A percentile compares a stretch with the other conserved stretches of the same genome.
Conservation (phyloP, 2,888 invertebrate species). For the Melolontha melolontha region DNA sequence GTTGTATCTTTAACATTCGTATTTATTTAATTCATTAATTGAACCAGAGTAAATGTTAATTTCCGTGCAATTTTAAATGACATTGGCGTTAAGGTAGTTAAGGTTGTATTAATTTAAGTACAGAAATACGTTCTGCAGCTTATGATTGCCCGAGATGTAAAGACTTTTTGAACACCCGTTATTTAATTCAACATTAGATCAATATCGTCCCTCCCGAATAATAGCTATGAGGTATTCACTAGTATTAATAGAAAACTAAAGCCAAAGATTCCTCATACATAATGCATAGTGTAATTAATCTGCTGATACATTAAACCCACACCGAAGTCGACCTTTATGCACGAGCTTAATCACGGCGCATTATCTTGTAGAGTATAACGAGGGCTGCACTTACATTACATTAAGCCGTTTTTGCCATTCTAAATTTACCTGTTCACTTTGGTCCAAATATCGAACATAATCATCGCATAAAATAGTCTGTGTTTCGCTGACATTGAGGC, state of each 20-base stretch:
- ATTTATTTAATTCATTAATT: no score
- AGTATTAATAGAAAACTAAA: conserved; percentile 18
- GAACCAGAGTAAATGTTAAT: no score
- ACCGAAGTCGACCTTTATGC: conserved; percentile 18
- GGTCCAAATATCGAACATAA: not conserved
- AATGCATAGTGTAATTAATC: conserved; percentile 27
- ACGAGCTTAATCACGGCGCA: conserved; percentile 13
- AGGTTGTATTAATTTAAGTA: no score
- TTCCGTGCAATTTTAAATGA: no score
- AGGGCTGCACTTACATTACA: not conserved
- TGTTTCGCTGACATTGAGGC: no score
- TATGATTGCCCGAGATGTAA: no score
- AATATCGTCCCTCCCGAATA: not conserved
- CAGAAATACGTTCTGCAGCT: no score
- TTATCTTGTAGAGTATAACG: conserved; percentile 22
- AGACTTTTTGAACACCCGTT: no score
- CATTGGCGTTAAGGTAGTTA: no score
- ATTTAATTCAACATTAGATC: not conserved
- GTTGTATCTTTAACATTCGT: no score
- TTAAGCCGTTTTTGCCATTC: conserved; percentile 20
- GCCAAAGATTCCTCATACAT: conserved; percentile 8
- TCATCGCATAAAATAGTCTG: not conserved
- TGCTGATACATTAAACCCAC: conserved; percentile 22
- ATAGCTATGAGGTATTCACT: conserved; percentile 1
- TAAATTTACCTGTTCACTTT: not conserved